Percentiles rank a stretch among this genome's conserved stretches.
These are phyloP conservation scores for Trisateles emortualis DNA, from an alignment of 2,888 invertebrate species.

Conservation along the genomic window DNA sequence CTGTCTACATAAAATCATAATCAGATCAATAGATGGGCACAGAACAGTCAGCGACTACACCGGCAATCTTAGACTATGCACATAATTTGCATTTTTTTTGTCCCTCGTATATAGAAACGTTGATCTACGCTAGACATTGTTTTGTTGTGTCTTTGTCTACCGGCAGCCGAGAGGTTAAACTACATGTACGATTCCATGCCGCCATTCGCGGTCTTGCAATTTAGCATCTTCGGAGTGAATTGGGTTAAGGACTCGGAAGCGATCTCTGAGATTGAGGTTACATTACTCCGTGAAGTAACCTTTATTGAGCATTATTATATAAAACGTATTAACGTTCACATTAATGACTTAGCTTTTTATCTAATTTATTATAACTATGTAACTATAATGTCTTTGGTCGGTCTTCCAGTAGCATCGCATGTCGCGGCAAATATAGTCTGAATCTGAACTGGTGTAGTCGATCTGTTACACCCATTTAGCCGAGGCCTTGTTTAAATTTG, in stretches of 20 bases:
- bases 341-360: neutral
- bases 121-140: too few species aligned
- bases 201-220: too few species aligned
- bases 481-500: neutral
- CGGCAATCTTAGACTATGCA: neutral
- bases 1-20: neutral
- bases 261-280: neutral
- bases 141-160: too few species aligned
- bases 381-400: neutral
- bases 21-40: neutral
- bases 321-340: neutral
- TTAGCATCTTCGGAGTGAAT: neutral
- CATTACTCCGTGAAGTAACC: too few species aligned
- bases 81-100: neutral
- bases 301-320: neutral
- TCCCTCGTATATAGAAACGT: too few species aligned
- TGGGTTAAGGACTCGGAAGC: neutral
- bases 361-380: neutral
- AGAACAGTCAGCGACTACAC: neutral
- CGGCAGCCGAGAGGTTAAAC: too few species aligned
- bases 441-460: neutral
- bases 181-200: too few species aligned
- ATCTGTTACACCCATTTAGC: neutral
- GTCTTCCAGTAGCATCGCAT: neutral
- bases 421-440: neutral